Conservation (phyloP, 2,113 vertebrate genomes). For the Cariama cristata region DNA sequence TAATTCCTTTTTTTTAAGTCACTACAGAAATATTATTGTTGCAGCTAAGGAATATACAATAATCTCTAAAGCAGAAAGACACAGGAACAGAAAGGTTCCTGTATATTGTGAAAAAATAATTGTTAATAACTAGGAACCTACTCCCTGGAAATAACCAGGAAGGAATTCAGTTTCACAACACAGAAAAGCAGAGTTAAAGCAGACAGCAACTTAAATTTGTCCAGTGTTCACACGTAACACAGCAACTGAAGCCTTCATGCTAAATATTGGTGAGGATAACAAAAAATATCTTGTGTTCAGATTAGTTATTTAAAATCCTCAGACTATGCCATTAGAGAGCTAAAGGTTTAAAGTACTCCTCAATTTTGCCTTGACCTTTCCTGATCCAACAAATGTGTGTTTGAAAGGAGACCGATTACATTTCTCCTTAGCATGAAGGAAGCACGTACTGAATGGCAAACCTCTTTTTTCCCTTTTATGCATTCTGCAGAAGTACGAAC, state of each 20-base stretch:
- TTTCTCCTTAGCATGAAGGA: not conserved
- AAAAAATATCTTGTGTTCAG: not conserved
- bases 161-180: not conserved
- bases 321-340: not conserved
- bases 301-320: not conserved
- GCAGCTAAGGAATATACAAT: not conserved
- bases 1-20: not conserved
- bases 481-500: not conserved
- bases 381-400: not conserved
- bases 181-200: not conserved
- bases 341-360: not conserved
- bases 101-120: not conserved
- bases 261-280: not conserved
- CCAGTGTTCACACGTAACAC: not conserved
- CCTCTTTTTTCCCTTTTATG: not conserved
- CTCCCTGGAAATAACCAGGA: not conserved
- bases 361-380: slow-evolving; percentile 1
- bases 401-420: not conserved
- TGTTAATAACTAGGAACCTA: not conserved
- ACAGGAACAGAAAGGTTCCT: not conserved
- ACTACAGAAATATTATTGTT: not conserved
- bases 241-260: not conserved
- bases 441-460: not conserved
- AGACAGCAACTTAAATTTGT: not conserved
- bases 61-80: not conserved